phyloP scores from a whole-genome alignment of 1,140 invertebrate genomes.

The Drosophila kikkawai region DNA sequence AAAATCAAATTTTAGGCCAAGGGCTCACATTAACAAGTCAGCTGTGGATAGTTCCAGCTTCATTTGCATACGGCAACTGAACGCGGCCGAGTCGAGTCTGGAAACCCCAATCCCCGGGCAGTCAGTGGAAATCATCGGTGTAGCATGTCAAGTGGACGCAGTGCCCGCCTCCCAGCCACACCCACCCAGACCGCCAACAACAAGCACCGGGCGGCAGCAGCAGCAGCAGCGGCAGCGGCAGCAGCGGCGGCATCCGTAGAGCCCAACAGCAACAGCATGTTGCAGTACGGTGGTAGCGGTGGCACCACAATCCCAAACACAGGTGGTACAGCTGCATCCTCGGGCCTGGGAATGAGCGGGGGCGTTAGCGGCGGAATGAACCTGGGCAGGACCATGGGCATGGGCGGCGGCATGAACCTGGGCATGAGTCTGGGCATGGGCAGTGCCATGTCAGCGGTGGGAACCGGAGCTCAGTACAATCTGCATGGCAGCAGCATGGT shows the following conservation, averaged over 20 bases:
- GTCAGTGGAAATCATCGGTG: conserved; percentile 48
- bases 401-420: conserved; percentile 36
- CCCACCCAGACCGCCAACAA: conserved; percentile 80
- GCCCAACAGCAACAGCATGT: conserved; percentile 81
- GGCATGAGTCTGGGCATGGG: conserved; percentile 49
- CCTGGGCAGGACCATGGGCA: conserved; percentile 12
- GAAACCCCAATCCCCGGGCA: conserved; percentile 26
- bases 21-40: conserved; percentile 20
- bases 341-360: conserved; percentile 39
- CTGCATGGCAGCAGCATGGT: conserved; percentile 44
- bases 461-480: conserved; percentile 18
- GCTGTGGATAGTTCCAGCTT: conserved; percentile 14
- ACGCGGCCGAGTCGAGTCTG: conserved; percentile 12
- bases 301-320: conserved; percentile 36
- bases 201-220: conserved; percentile 60
- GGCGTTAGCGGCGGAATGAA: conserved; percentile 16
- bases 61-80: conserved; percentile 28
- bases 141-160: conserved; percentile 85
- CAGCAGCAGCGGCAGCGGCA: conserved; percentile 59
- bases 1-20: conserved; percentile 57
- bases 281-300: conserved; percentile 61
- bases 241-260: conserved; percentile 54
- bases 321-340: conserved; percentile 19
- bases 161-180: conserved; percentile 82
- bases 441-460: conserved; percentile 20